Evolutionary conservation across 2,888 invertebrate species (phyloP), one percentile per base, ranked within the genome.

Genomic region (Iselma pallidipennis): DNA sequence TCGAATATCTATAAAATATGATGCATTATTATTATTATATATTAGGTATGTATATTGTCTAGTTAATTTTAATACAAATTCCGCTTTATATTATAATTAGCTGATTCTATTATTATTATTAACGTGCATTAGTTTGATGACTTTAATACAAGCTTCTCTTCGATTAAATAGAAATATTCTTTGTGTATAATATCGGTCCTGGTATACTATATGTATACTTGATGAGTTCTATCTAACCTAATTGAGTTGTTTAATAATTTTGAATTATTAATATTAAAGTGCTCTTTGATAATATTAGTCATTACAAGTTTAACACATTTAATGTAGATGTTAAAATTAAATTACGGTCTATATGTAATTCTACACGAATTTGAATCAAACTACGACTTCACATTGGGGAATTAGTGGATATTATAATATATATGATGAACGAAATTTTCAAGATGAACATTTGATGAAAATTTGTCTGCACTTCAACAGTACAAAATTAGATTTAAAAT

Each of bases 171-270:
- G 52, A 28, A 52, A 31, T 31, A 31, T 2, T 52, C 19, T 52
- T 9, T 10, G 9, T 12, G 1, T n/a, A 10, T 5, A 33, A 52
- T 51, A 23, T 31, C n/a, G 21, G 10, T 2, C 1, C 1, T 12
- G 12, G 45, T 45, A 25, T 4, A 21, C 45, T 45, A 10, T 2
- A 2, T 6, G 9, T 2, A 28, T 19, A 48, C 14, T 48, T 14
- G 12, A 29, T 10, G 19, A 16, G 16, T 16, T n/a, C n/a, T n/a
- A n/a, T n/a, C n/a, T 29, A 29, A 51, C 7, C n/a, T 26, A 51
- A 52, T 52, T 16, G 52, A 52, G 31, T 31, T 52, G 31, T 29
- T 52, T 52, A 31, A 52, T 52, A 52, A 52, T 52, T 50, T n/a
- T 26, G 28, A 52, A 52, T 52, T 52, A 52, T 52, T 52, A 52